Conservation (phyloP, 2,113 vertebrate species). For the Cottus gobio region DNA sequence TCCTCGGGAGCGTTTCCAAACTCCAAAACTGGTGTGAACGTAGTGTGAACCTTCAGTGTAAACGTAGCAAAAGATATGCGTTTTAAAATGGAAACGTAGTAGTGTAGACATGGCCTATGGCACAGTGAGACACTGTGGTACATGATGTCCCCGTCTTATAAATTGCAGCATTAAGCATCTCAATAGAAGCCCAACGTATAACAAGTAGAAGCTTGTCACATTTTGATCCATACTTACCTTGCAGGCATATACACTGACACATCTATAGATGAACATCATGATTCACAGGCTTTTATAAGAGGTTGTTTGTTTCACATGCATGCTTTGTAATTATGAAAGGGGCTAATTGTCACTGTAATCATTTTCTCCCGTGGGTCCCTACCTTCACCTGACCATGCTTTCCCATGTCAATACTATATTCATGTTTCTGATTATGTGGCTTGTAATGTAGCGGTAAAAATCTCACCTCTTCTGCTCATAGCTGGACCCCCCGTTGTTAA, state of each 20-base stretch:
- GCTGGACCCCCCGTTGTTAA: background rate
- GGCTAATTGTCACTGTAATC: background rate
- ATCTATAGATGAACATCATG: constrained; percentile 7
- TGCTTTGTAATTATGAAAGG: constrained; percentile 1
- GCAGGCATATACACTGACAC: constrained; percentile 8
- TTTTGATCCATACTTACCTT: constrained; percentile 30
- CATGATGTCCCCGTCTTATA: constrained; percentile 15
- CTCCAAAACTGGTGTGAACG: too few relatives aligned
- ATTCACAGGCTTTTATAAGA: background rate
- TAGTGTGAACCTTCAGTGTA: too few relatives aligned
- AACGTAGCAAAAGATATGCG: too few relatives aligned
- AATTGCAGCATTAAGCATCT: constrained; percentile 44
- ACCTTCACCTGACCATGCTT: too few relatives aligned
- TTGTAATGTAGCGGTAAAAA: background rate
- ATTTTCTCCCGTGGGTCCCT: too few relatives aligned
- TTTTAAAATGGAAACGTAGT: too few relatives aligned
- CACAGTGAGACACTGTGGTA: background rate
- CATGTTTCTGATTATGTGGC: background rate
- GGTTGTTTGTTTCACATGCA: background rate
- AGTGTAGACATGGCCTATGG: background rate
- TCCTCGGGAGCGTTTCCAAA: too few relatives aligned
- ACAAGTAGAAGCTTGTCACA: constrained; percentile 48
- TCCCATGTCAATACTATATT: too few relatives aligned
- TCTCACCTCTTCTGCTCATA: background rate
- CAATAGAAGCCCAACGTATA: constrained; percentile 1